These are phyloP conservation scores for Holacanthus passer DNA, from an alignment of 2,113 vertebrate species.

Conservation along the genomic window DNA sequence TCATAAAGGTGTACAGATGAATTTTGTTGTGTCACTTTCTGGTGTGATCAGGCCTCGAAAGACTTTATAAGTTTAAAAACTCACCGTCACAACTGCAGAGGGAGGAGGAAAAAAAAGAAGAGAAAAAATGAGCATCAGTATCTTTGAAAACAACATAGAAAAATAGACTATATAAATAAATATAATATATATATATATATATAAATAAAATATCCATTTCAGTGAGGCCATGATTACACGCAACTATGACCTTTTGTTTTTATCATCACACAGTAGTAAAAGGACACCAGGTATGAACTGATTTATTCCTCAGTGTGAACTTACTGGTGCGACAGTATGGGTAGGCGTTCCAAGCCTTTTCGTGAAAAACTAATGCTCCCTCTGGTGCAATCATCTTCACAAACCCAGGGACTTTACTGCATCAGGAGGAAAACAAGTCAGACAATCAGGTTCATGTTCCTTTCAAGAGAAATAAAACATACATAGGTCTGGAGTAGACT, in stretches of 20 bases:
- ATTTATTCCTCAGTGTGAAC: constrained; percentile 45
- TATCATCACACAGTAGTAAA: background rate
- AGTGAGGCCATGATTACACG: background rate
- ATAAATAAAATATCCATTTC: background rate
- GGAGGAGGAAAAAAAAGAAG: constrained; percentile 42
- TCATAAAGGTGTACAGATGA: background rate
- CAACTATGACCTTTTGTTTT: background rate
- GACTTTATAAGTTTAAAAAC: constrained; percentile 66
- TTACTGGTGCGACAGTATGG: constrained; percentile 98
- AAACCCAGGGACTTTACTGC: constrained; percentile 96
- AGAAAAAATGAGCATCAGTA: constrained; percentile 50
- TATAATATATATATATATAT: too few relatives aligned
- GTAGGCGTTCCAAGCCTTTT: constrained; percentile 98
- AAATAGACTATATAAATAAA: too few relatives aligned
- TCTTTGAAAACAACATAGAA: background rate
- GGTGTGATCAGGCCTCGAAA: background rate
- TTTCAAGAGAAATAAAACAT: background rate
- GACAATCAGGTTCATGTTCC: background rate
- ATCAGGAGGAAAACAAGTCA: constrained; percentile 24
- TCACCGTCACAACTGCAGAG: constrained; percentile 95
- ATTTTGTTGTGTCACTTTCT: background rate
- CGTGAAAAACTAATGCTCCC: constrained; percentile 95
- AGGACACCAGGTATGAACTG: background rate
- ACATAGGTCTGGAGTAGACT: background rate
- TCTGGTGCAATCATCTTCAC: constrained; percentile 98